phyloP scores from a whole-genome alignment of 2,888 invertebrate genomes.

The Mechanitis mazaeus region DNA sequence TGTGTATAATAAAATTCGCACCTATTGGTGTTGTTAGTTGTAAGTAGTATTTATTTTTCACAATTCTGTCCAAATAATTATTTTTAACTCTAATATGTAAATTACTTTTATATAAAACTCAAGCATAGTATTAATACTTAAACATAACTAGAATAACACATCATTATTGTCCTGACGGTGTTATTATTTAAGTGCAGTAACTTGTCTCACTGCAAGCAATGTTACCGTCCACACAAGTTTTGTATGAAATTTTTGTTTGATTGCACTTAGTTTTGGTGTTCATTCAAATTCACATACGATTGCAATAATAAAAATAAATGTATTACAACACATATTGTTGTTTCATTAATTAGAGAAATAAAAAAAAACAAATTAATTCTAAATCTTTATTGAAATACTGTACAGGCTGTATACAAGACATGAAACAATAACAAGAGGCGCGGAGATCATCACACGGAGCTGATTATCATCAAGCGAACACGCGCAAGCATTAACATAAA shows the following conservation, averaged over 20 bases:
- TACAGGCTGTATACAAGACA: slow-evolving; percentile 58
- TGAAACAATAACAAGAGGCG: slow-evolving; percentile 24
- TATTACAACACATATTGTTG: slow-evolving; percentile 34
- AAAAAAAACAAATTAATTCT: slow-evolving; percentile 31
- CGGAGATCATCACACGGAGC: slow-evolving; percentile 12
- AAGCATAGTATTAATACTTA: slow-evolving; percentile 4
- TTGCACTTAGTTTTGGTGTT: slow-evolving; percentile 17
- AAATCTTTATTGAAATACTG: slow-evolving; percentile 74
- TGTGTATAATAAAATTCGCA: slow-evolving; percentile 22
- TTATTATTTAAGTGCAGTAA: slow-evolving; percentile 9
- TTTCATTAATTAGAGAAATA: slow-evolving; percentile 40
- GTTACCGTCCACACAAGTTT: slow-evolving; percentile 39
- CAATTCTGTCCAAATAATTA: slow-evolving; percentile 22
- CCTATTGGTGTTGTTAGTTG: slow-evolving; percentile 23
- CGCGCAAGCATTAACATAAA: slow-evolving; percentile 46
- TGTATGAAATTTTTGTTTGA: slow-evolving; percentile 29
- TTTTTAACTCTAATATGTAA: slow-evolving; percentile 17
- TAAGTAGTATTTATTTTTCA: slow-evolving; percentile 29
- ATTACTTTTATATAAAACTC: slow-evolving; percentile 8
- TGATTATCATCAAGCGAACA: slow-evolving; percentile 29
- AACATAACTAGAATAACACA: neutral
- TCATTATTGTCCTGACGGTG: neutral
- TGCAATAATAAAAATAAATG: slow-evolving; percentile 26
- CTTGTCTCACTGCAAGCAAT: slow-evolving; percentile 26
- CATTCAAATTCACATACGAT: slow-evolving; percentile 23